Conservation (phyloP, 2,797 vertebrate genomes). For the Tokudaia tokunoshimensis region DNA sequence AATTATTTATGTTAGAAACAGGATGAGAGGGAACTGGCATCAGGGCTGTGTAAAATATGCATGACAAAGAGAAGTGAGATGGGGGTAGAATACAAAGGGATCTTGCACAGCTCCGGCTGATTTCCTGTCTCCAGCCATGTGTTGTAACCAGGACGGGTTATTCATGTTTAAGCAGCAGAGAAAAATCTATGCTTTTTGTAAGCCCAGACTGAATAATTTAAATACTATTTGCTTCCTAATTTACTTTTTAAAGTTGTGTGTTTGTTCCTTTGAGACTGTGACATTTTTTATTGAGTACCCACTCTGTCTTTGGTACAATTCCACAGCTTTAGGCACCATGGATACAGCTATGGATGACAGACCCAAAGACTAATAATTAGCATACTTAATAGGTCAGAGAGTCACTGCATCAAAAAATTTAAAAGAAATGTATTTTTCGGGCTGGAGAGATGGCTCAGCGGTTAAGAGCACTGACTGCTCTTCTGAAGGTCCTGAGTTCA, state of each 20-base stretch:
- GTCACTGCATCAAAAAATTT: background rate
- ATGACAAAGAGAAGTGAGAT: background rate
- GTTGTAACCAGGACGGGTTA: background rate
- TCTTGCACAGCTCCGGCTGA: accelerated
- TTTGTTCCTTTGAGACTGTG: background rate
- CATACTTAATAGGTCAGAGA: background rate
- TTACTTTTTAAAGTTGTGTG: background rate
- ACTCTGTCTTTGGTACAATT: background rate
- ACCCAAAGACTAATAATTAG: background rate
- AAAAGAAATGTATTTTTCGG: background rate
- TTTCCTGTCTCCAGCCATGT: background rate
- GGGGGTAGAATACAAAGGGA: background rate
- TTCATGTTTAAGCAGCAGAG: background rate
- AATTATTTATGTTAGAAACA: background rate
- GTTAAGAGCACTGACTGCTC: no score
- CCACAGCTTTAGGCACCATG: background rate
- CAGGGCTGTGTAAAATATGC: background rate
- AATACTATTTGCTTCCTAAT: background rate
- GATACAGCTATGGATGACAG: background rate
- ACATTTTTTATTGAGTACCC: background rate
- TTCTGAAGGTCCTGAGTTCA: no score
- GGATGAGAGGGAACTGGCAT: background rate
- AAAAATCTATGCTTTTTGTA: slow-evolving; percentile 21
- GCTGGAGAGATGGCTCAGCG: no score
- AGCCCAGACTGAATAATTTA: background rate